A percentile compares a stretch with the other conserved stretches of the same genome.
Evolutionary conservation across 2,888 invertebrate species (phyloP).

Genomic region (Boloria selene): DNA sequence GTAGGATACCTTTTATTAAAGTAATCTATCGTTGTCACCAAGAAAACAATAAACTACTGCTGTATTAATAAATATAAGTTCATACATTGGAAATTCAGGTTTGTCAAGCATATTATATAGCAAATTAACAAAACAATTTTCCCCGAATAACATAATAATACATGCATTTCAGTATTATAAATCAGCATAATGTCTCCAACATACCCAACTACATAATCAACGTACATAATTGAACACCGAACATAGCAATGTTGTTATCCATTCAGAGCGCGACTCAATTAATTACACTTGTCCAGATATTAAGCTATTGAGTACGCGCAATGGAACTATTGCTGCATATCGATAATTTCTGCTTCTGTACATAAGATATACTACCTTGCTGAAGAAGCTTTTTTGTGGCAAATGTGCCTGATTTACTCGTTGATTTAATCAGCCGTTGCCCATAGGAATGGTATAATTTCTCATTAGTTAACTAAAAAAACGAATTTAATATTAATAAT

Average conservation of each 20-base stretch:
- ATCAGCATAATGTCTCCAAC: conserved; percentile 26
- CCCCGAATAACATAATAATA: background rate
- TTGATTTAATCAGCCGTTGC: too few relatives aligned
- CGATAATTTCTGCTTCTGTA: conserved; percentile 3
- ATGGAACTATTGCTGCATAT: conserved; percentile 10
- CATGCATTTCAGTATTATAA: conserved; percentile 14
- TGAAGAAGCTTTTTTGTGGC: too few relatives aligned
- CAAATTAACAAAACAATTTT: conserved; percentile 2
- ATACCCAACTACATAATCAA: conserved; percentile 30
- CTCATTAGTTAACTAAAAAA: too few relatives aligned
- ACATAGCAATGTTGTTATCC: conserved; percentile 55
- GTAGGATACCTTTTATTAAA: too few relatives aligned
- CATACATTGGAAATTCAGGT: too few relatives aligned
- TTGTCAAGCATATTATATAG: background rate
- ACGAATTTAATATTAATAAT: too few relatives aligned
- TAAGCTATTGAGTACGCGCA: conserved; percentile 48
- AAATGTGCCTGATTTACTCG: too few relatives aligned
- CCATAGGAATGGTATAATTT: too few relatives aligned
- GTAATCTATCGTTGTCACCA: too few relatives aligned
- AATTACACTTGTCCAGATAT: conserved; percentile 64
- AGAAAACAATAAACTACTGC: too few relatives aligned
- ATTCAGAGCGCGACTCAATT: conserved; percentile 56
- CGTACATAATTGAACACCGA: conserved; percentile 40
- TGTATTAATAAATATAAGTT: too few relatives aligned
- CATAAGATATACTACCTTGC: too few relatives aligned